Evolutionary conservation across 2,797 vertebrate species (phyloP), one percentile per base, ranked within the genome.

Genomic region (Buceros bicornis): DNA sequence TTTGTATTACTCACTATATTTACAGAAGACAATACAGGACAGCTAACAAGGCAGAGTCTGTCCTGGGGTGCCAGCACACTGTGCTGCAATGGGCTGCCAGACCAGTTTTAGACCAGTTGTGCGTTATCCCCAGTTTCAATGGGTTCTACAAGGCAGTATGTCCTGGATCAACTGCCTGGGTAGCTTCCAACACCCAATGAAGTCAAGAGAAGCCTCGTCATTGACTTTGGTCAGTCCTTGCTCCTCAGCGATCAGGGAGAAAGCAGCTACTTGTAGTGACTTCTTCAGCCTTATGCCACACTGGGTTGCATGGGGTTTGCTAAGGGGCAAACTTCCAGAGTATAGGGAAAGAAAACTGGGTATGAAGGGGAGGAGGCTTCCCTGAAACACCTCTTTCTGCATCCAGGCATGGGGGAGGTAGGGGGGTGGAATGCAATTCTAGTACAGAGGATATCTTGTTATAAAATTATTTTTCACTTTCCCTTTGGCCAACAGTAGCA

Each of bases 1-100:
- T 95, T 87, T 93, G 21, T 74, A 47, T 90, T 88, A 73, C 24
- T 95, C 65, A 56, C 35, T 60, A 6, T 76, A 79, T 83, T 95
- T 95, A 90, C 79, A 91, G 73, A 95, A 82, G 70, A 97, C 77
- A 93, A 90, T 58, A 60, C 66, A 57, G 73, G 62, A 62, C 70
- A 87, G 60, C 43, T 89, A 95, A 86, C 58, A 4, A 95, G 66
- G 43, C 73, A 87, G 60, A 35, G 42, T 74, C 13, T 50, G 76
- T 74, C 45, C 48, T 54, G 53, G 25, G n/a, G 18, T 83, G 54
- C 28, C 53, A 26, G 50, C 19, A 8, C 50, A 5, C 22, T 54
- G 51, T 28, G n/a, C 77, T 83, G 21, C 3, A 1, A 72, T 70
- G 21, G 37, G 17, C 51, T 79, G 43, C 37, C 56, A 64, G 24